phyloP scores from a whole-genome alignment of 2,888 invertebrate species.

The Lamellibrachia satsuma region DNA sequence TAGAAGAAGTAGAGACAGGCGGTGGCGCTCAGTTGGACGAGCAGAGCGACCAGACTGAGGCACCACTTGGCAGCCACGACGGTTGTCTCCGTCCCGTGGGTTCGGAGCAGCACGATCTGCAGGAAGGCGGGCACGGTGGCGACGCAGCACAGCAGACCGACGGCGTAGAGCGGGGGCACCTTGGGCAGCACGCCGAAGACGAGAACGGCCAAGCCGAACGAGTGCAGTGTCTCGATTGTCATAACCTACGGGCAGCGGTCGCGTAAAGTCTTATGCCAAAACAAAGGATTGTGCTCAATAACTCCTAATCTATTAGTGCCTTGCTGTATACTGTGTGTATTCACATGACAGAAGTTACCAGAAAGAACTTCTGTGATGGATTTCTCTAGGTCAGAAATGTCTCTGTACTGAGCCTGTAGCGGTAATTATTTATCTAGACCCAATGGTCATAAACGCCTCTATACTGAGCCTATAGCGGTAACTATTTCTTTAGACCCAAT shows the following conservation, averaged over 20 bases:
- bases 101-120: conserved; percentile 74
- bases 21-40: background rate
- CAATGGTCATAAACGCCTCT: no score
- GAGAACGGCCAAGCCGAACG: conserved; percentile 50
- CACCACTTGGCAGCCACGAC: conserved; percentile 72
- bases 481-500: no score
- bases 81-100: conserved; percentile 86
- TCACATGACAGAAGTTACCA: no score
- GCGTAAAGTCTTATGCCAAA: background rate
- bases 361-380: no score
- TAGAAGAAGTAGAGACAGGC: conserved; percentile 41
- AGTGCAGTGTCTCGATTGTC: conserved; percentile 50
- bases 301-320: no score
- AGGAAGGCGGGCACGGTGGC: conserved; percentile 49
- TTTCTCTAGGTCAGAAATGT: no score
- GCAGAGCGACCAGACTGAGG: background rate
- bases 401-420: no score
- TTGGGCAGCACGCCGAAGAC: conserved; percentile 53
- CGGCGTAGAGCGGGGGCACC: conserved; percentile 31
- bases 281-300: no score
- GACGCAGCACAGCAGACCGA: background rate
- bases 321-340: no score
- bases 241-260: conserved; percentile 26
- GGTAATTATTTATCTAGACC: no score
- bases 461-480: no score